Base-by-base conservation (phyloP, 2,888 invertebrate species). In the Scelioninae gen. 1 region DNA sequence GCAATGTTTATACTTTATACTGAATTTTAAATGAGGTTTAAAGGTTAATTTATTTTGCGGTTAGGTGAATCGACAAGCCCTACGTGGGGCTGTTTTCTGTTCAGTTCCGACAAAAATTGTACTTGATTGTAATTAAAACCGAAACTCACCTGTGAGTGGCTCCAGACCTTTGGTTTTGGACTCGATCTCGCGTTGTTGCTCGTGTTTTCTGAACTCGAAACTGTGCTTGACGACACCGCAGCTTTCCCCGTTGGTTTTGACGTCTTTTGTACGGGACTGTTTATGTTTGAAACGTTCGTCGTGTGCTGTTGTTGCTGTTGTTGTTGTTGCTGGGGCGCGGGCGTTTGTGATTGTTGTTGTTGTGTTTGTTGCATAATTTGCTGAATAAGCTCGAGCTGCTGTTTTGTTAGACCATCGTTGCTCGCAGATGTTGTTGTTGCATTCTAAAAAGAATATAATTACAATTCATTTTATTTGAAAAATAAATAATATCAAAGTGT, bases 361-460 rank as follows among this genome's bases (percentile, higher is more conserved):
- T 95, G 95, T 15, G 95, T 95, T 91, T 95, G 95, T 88, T 95
- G 95, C 95, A 96, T 95, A 87, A 95, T 95, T 92, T 95, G 95
- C 92, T 95, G 95, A 88, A 96, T 95, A 88, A 96, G 93, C 91
- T 96, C 95, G 87, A 96, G 93, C 91, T 96, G 96, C 88, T 96
- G 95, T 87, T 95, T 94, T 71, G 95, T 95, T 85, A 95, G 93
- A 79, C 95, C 95, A 87, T 95, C 95, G 90, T 95, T 95, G 91
- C 93, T 94, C 66, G 93, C 92, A 47, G 93, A 93, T 65, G 92
- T 87, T 47, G 91, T 90, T 55, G 91, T 92, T 84, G 93, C 92
- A 84, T 92, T 92, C 93, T 93, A n/a, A n/a, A 89, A 76, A 71
- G 15, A 53, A 63, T 38, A 51, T 31, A 74, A 62, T 43, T 23